Percentiles rank a stretch among this genome's conserved stretches.
Evolutionary conservation across 2,888 invertebrate genomes (phyloP).

Genomic region (Malacosoma neustria): DNA sequence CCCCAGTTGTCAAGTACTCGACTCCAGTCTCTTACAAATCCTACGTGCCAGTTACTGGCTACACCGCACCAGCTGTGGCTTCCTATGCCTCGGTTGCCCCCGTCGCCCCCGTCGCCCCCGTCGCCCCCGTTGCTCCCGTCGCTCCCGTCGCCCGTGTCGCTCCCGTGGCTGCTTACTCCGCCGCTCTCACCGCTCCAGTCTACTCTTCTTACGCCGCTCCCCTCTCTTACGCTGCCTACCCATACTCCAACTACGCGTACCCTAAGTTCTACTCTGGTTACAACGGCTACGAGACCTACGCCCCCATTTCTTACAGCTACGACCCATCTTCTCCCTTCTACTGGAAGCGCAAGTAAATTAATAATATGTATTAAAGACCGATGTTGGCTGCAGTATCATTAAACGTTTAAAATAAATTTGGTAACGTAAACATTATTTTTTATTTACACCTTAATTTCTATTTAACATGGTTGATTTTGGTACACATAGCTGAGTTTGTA

Average conservation of each 20-base stretch:
- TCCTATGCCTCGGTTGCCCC: conserved; percentile 4
- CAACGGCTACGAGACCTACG: conserved; percentile 5
- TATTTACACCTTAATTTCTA: no score
- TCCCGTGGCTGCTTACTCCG: not conserved
- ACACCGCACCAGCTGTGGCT: conserved; percentile 12
- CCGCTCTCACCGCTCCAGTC: conserved; percentile 1
- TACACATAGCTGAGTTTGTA: no score
- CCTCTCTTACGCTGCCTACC: not conserved
- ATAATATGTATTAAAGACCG: not conserved
- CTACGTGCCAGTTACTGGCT: conserved; percentile 1
- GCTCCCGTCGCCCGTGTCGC: conserved; percentile 6
- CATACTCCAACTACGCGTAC: not conserved
- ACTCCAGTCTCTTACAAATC: conserved; percentile 8
- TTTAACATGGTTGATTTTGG: no score
- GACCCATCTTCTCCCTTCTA: conserved; percentile 3
- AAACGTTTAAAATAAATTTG: not conserved
- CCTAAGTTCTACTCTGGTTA: conserved; percentile 9
- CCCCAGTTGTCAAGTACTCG: conserved; percentile 1
- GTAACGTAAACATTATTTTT: no score
- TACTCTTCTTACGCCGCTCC: not conserved
- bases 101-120: conserved; percentile 2
- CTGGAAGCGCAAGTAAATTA: conserved; percentile 6
- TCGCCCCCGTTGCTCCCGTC: conserved; percentile 4
- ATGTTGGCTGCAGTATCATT: not conserved
- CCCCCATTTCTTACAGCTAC: conserved; percentile 2